Conservation (phyloP, 2,113 vertebrate genomes). For the Tonatia bakeri region DNA sequence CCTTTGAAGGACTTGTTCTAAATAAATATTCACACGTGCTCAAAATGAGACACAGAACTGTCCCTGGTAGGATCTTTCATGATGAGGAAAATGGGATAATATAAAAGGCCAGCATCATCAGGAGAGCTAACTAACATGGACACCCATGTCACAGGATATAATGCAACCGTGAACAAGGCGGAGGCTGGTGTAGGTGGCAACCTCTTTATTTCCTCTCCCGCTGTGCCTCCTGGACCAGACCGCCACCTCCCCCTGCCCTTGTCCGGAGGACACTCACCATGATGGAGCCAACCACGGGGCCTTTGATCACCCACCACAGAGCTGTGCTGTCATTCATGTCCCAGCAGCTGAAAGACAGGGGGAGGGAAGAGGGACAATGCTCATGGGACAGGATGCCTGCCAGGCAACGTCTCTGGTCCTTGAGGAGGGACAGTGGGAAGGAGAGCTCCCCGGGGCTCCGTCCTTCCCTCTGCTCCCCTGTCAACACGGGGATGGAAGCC, state of each 20-base stretch:
- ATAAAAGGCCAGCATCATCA: neutral
- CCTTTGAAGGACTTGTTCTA: neutral
- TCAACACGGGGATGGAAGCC: neutral
- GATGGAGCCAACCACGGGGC: constrained; percentile 95
- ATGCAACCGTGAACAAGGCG: neutral
- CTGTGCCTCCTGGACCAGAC: neutral
- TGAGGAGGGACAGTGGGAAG: neutral
- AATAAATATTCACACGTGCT: neutral
- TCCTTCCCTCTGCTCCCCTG: neutral
- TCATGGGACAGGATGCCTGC: neutral
- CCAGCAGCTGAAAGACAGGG: constrained; percentile 89
- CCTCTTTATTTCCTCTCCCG: neutral
- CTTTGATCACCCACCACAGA: constrained; percentile 99
- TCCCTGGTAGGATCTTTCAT: neutral
- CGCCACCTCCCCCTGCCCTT: fast-evolving
- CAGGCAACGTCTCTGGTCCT: neutral
- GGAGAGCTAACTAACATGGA: neutral
- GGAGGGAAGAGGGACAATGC: neutral
- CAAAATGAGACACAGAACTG: neutral
- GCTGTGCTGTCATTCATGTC: constrained; percentile 97
- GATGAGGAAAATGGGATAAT: neutral
- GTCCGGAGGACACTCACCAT: constrained; percentile 86
- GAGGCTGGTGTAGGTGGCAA: neutral
- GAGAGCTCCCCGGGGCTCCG: neutral
- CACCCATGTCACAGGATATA: neutral